These are phyloP conservation scores for Epiblema foenella DNA, from an alignment of 2,888 invertebrate genomes.

Conservation along the genomic window DNA sequence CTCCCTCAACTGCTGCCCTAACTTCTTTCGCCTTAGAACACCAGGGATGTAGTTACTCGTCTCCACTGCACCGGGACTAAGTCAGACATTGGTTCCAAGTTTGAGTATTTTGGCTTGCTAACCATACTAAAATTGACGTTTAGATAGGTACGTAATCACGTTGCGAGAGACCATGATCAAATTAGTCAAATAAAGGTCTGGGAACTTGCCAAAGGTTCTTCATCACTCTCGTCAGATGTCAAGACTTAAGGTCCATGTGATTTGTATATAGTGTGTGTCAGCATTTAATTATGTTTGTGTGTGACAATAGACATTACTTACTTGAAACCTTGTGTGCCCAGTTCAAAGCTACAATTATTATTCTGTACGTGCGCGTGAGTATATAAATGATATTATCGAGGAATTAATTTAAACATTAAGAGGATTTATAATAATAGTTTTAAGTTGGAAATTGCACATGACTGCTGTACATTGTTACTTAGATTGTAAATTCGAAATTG, in stretches of 20 bases:
- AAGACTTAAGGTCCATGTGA: background rate
- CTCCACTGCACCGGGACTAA: no score
- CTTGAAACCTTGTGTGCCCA: conserved; percentile 6
- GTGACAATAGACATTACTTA: conserved; percentile 5
- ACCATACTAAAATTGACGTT: no score
- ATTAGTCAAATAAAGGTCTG: background rate
- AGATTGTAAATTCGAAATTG: no score
- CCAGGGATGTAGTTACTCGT: no score
- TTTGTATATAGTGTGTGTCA: background rate
- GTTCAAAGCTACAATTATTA: conserved; percentile 12
- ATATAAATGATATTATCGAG: conserved; percentile 2
- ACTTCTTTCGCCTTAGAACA: no score
- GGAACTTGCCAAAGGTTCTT: conserved; percentile 4
- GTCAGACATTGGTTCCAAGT: no score
- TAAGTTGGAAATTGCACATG: background rate
- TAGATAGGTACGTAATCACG: no score
- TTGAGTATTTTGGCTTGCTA: no score
- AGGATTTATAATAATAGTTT: background rate
- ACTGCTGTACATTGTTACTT: background rate
- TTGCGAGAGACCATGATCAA: background rate
- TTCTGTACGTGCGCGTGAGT: conserved; percentile 16
- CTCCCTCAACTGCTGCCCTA: no score
- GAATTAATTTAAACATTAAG: background rate
- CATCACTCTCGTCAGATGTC: background rate
- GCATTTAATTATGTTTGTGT: background rate